Evolutionary conservation across 1,140 invertebrate species (phyloP), one percentile per base, ranked within the genome.

Genomic region (Asbolus verrucosus): DNA sequence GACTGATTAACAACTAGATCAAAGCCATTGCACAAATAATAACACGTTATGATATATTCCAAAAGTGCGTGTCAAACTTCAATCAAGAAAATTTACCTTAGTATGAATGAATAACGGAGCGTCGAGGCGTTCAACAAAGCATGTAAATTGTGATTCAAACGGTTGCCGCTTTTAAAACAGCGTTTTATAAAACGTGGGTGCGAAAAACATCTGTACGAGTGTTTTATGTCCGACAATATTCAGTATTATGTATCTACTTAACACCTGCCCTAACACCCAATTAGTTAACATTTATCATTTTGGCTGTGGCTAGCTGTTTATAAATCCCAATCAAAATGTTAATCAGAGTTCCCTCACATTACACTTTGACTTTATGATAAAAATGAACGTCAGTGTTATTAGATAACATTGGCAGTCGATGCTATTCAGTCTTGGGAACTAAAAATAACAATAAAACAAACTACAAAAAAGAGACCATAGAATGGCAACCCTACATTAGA

Each of bases 191-290:
- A 59, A 38, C 33, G 61, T 31, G 61, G 61, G 61, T 39, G 65
- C 41, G 31, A 38, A 50, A 50, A 67, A 67, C 65, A 67, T 67
- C 65, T 67, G 65, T 67, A 67, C 41, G 65, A 16, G 13, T 50
- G 65, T 50, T 67, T 67, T 67, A 67, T 67, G 41, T 31, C 31
- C 18, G 61, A 11, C 33, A 3, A 18, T 38, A 38, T 33, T 18
- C 60, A 38, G 30, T 14, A 63, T 33, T 21, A 63, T 33, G 24
- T 67, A 21, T 6, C 18, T 41, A 50, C 21, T 50, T 50, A 31
- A 67, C 65, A 67, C 65, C 65, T 67, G 65, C 39, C n/a, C 41
- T 21, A 67, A 30, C 41, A 36, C 31, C 27, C 46, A 67, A 67
- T 67, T 67, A 67, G 30, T 38, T 33, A 54, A 13, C 46, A 54